phyloP scores from a whole-genome alignment of 2,888 invertebrate genomes.

The Tenthredo mesomela region DNA sequence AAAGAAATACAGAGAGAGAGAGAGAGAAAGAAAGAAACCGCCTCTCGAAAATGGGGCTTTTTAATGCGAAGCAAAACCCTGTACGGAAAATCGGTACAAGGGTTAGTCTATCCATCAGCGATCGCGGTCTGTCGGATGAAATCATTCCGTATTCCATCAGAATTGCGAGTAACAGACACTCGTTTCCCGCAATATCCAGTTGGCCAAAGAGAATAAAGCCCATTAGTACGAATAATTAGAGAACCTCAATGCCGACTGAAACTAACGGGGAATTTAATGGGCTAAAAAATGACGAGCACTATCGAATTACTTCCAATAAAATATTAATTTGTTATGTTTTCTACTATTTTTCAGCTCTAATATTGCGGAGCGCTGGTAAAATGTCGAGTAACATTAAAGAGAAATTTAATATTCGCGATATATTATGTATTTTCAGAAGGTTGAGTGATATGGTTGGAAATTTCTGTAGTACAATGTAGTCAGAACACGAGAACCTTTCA shows the following conservation, averaged over 20 bases:
- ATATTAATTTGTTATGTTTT: no score
- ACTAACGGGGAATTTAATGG: background rate
- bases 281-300: background rate
- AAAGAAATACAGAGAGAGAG: background rate
- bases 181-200: background rate
- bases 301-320: background rate
- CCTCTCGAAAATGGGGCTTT: background rate
- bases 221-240: slow-evolving; percentile 23
- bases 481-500: background rate
- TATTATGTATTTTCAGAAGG: background rate
- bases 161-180: background rate
- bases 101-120: background rate
- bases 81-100: background rate
- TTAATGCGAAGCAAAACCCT: no score
- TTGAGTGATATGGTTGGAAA: background rate
- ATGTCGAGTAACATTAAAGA: background rate
- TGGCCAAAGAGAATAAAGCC: background rate
- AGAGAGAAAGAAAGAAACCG: background rate
- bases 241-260: background rate
- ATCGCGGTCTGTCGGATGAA: background rate
- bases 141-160: background rate
- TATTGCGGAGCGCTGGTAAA: background rate
- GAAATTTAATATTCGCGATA: background rate
- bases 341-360: background rate
- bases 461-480: background rate